Evolutionary conservation across 2,888 invertebrate genomes (phyloP), one percentile per base, ranked within the genome.

Genomic region (Taphrorychus bicolor): DNA sequence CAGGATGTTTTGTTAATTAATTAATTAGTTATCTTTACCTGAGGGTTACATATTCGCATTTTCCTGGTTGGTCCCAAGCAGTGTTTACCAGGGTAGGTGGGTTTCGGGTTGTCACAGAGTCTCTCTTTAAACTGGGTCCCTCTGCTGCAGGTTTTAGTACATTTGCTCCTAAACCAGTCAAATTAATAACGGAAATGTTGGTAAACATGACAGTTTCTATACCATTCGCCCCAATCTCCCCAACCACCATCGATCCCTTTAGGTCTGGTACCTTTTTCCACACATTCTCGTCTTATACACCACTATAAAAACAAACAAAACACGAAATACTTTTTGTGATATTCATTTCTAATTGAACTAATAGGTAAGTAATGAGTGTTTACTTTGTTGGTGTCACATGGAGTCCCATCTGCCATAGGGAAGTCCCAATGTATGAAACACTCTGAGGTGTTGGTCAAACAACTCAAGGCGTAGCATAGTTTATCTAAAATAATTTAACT

Each of bases 231-330:
- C 89, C 89, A 90, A 59, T 85, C 83, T 2, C 88, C 87, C 90
- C 90, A 90, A 70, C 87, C 87, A 0, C 90, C 90, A 74, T 89
- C 85, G 2, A 89, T 84, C 21, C 87, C 86, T 61, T 83, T 82
- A 0, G 88, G 88, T 32, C 87, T 81, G 68, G 87, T 85, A 5
- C 87, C 87, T 56, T 87, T 86, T 58, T 84, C 84, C 19, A 88
- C 85, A 78, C 90, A 91, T 72, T 87, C 81, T 23, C 85, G 85
- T 71, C 84, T 83, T 72, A 85, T 87, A 75, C 90, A 90, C 90
- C 90, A 90, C 41, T 57, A 11, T n/a, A n/a, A n/a, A n/a, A n/a
- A n/a, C n/a, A n/a, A n/a, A n/a, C n/a, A n/a, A n/a, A n/a, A n/a
- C n/a, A n/a, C n/a, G n/a, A n/a, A n/a, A n/a, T n/a, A n/a, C n/a